Percentiles rank a stretch among this genome's conserved stretches.
Evolutionary conservation across 2,888 invertebrate species (phyloP).

Genomic region (Notodonta ziczac): DNA sequence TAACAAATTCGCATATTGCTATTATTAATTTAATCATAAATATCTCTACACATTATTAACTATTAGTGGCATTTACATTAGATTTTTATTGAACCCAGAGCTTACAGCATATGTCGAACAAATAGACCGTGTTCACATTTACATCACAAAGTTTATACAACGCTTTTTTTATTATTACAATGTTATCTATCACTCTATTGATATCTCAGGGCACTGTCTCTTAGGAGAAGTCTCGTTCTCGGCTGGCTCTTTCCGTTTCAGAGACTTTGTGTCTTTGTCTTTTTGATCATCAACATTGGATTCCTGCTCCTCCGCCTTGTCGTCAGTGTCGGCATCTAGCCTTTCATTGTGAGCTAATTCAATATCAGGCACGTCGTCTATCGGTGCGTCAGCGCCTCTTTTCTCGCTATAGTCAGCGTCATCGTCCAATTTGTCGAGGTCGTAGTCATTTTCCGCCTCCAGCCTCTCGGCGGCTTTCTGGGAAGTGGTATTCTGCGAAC

Average conservation of each 20-base stretch:
- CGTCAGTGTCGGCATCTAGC: constrained; percentile 45
- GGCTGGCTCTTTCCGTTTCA: constrained; percentile 69
- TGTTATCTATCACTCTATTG: constrained; percentile 64
- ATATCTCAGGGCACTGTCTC: constrained; percentile 73
- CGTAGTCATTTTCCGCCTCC: constrained; percentile 60
- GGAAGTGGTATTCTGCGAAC: constrained; percentile 54
- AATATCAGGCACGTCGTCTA: constrained; percentile 34
- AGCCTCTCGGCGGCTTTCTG: constrained; percentile 68
- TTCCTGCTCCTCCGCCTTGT: constrained; percentile 60
- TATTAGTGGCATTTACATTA: constrained; percentile 59
- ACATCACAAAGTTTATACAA: constrained; percentile 56
- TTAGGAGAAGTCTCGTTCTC: constrained; percentile 70
- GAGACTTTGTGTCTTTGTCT: constrained; percentile 56
- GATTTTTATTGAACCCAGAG: constrained; percentile 57
- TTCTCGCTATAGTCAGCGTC: constrained; percentile 40
- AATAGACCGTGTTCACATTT: constrained; percentile 55
- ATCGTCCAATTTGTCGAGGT: constrained; percentile 49
- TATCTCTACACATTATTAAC: constrained; percentile 64
- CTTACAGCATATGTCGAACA: constrained; percentile 53
- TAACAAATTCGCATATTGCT: constrained; percentile 63
- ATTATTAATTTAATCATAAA: constrained; percentile 71
- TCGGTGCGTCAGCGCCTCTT: constrained; percentile 36
- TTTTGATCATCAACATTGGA: constrained; percentile 51
- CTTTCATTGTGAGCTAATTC: constrained; percentile 42
- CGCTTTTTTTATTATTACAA: constrained; percentile 25